These are phyloP conservation scores for Stenurella melanura DNA, from an alignment of 2,888 invertebrate species.

Conservation along the genomic window DNA sequence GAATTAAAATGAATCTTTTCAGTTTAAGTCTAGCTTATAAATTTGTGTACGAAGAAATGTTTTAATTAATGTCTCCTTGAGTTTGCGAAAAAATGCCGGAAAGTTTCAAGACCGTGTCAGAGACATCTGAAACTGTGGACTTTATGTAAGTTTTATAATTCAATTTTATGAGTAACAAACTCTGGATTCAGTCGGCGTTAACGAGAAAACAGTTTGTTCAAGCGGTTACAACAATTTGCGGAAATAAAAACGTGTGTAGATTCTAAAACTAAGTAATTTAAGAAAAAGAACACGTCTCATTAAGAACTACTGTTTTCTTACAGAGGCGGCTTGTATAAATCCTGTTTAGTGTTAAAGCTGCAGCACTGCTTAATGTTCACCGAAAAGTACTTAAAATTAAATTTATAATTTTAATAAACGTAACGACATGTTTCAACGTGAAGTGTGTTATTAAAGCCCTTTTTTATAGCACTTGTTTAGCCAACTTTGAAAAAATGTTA, in stretches of 20 bases:
- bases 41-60: conserved; percentile 30
- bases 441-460: too few species aligned
- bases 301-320: conserved; percentile 30
- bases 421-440: too few species aligned
- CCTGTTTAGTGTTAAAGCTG: conserved; percentile 12
- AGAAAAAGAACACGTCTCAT: conserved; percentile 32
- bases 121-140: conserved; percentile 38
- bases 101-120: conserved; percentile 35
- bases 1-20: conserved; percentile 13
- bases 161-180: conserved; percentile 45
- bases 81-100: conserved; percentile 20
- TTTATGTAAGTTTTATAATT: conserved; percentile 47
- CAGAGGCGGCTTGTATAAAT: conserved; percentile 10
- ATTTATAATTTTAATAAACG: too few species aligned
- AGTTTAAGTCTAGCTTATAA: conserved; percentile 19
- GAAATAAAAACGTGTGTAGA: conserved; percentile 48
- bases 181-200: conserved; percentile 45
- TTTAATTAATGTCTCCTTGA: conserved; percentile 40
- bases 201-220: conserved; percentile 47
- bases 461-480: too few species aligned
- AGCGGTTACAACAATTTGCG: conserved; percentile 46
- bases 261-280: conserved; percentile 28
- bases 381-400: not conserved
- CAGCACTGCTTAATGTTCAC: conserved; percentile 1
- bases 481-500: too few species aligned